Percentiles rank a stretch among this genome's conserved stretches.
These are phyloP conservation scores for Coelopa frigida DNA, from an alignment of 1,140 invertebrate species.

Conservation along the genomic window DNA sequence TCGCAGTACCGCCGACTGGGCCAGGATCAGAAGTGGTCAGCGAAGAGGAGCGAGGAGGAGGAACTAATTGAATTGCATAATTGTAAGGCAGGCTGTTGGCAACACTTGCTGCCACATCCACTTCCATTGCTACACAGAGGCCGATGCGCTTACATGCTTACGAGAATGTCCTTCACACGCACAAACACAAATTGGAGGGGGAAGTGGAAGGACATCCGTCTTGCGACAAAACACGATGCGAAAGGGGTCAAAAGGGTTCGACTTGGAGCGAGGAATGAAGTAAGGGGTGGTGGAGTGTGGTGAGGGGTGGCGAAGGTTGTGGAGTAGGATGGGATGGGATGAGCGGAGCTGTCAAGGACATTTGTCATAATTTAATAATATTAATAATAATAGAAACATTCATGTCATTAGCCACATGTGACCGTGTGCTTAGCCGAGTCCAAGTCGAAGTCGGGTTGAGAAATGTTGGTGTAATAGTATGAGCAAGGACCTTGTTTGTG, in stretches of 20 bases:
- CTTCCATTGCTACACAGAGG: slow-evolving; percentile 15
- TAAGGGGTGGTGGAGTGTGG: too few relatives aligned
- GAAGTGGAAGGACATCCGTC: not conserved
- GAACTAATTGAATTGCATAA: slow-evolving; percentile 44
- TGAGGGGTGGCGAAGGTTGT: not conserved
- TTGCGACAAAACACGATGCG: not conserved
- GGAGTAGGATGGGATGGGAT: too few relatives aligned
- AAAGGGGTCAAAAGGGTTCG: not conserved
- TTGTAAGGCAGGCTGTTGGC: slow-evolving; percentile 18
- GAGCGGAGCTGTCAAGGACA: slow-evolving; percentile 42
- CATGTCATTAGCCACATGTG: too few relatives aligned
- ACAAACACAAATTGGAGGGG: not conserved
- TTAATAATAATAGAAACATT: not conserved
- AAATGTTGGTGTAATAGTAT: too few relatives aligned
- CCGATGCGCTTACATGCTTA: slow-evolving; percentile 1
- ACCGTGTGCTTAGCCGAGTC: too few relatives aligned
- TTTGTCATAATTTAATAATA: slow-evolving; percentile 40
- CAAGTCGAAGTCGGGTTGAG: too few relatives aligned
- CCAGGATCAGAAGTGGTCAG: not conserved
- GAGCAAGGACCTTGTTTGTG: too few relatives aligned
- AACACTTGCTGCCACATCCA: slow-evolving; percentile 22
- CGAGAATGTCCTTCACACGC: slow-evolving; percentile 15
- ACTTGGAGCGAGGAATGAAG: too few relatives aligned
- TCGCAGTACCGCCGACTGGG: too few relatives aligned
- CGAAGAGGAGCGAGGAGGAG: slow-evolving; percentile 18